phyloP scores from a whole-genome alignment of 2,797 vertebrate genomes.

The Acridotheres tristis region DNA sequence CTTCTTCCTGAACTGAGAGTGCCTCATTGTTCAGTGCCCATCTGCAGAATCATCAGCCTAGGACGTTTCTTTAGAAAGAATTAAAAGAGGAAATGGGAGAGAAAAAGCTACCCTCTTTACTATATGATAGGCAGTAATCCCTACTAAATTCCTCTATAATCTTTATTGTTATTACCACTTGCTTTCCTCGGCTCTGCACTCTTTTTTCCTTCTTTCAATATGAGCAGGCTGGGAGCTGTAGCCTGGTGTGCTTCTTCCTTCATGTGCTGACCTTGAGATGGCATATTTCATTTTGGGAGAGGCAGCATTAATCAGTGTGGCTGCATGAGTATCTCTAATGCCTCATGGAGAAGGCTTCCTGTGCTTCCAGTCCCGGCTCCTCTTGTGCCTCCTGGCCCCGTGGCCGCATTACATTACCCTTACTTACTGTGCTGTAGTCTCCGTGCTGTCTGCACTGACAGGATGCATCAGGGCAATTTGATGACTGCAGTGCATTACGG shows the following conservation, averaged over 20 bases:
- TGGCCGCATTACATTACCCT: constrained; percentile 53
- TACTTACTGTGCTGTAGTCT: constrained; percentile 15
- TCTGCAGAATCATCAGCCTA: neutral
- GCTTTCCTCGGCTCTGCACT: neutral
- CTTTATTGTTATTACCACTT: neutral
- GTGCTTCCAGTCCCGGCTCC: constrained; percentile 43
- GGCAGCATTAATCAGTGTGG: constrained; percentile 41
- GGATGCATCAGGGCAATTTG: constrained; percentile 63
- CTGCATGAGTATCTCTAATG: constrained; percentile 54
- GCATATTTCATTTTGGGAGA: constrained; percentile 31
- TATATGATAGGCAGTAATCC: neutral
- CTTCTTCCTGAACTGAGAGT: neutral
- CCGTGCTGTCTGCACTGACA: constrained; percentile 33
- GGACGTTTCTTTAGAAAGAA: neutral
- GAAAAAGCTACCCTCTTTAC: neutral
- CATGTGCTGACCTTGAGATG: neutral
- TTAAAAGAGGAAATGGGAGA: neutral
- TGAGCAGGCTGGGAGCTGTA: neutral
- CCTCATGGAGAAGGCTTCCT: constrained; percentile 53
- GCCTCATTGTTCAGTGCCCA: neutral
- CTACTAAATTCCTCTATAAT: neutral
- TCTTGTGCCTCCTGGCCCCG: neutral
- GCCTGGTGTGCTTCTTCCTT: neutral
- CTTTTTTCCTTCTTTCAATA: neutral
- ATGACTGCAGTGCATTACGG: constrained; percentile 28